A percentile compares a stretch with the other conserved stretches of the same genome.
Conservation (phyloP, 2,797 vertebrate species). For the Vipera latastei region DNA sequence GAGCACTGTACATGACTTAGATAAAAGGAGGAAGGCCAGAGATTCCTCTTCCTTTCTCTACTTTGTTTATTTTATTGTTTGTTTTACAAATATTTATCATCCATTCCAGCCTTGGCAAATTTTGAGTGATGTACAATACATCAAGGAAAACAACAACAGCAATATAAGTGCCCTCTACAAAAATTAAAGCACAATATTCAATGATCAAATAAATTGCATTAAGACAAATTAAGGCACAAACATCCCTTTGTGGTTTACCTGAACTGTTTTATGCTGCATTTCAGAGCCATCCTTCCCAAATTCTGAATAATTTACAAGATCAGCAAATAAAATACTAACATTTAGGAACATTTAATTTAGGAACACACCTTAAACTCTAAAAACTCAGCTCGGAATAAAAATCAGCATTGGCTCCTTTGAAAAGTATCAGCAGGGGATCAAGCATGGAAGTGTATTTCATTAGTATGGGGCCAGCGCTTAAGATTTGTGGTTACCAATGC, state of each 20-base stretch:
- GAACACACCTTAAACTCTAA: background rate
- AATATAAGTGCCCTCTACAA: background rate
- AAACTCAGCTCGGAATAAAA: background rate
- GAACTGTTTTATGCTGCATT: background rate
- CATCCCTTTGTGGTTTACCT: background rate
- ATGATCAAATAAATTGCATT: background rate
- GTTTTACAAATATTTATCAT: background rate
- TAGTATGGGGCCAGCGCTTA: background rate
- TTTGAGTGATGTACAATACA: background rate
- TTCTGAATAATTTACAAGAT: background rate
- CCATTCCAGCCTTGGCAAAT: background rate
- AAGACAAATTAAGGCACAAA: background rate
- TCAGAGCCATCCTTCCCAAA: background rate
- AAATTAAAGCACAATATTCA: background rate
- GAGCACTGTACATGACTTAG: background rate
- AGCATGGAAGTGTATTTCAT: background rate
- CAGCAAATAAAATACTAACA: background rate
- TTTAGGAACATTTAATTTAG: background rate
- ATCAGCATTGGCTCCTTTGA: background rate
- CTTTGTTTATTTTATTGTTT: background rate
- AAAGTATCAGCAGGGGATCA: background rate
- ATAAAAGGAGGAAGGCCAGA: background rate
- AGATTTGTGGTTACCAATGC: background rate
- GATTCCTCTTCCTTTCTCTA: background rate
- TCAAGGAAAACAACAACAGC: background rate